phyloP scores from a whole-genome alignment of 2,113 vertebrate species.

The Spilogale gracilis region DNA sequence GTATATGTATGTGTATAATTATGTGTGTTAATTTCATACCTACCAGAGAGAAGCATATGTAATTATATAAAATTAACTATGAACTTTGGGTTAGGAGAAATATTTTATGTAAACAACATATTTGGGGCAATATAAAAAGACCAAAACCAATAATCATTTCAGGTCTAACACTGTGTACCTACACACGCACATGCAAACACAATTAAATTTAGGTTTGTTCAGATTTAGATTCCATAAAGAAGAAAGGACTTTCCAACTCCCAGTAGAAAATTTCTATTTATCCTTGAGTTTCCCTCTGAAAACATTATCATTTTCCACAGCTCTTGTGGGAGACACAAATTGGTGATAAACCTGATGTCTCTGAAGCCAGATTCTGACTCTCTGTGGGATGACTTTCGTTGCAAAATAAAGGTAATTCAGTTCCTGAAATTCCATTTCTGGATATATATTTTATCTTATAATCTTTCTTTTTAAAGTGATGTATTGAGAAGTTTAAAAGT shows the following conservation, averaged over 20 bases:
- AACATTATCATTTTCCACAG: background rate
- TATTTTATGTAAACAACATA: background rate
- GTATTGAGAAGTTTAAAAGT: background rate
- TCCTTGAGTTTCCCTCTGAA: background rate
- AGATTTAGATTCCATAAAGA: background rate
- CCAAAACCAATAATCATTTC: background rate
- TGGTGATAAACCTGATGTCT: background rate
- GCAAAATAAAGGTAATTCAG: slow-evolving; percentile 2
- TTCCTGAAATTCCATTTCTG: background rate
- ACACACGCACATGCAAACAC: background rate
- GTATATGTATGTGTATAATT: too few species aligned
- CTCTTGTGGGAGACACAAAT: background rate
- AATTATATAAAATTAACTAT: background rate
- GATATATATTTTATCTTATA: background rate
- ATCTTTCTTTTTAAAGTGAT: background rate
- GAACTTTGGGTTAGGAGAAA: background rate
- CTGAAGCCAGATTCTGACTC: background rate
- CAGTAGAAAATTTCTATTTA: background rate
- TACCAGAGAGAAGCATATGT: background rate
- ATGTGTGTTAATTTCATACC: too few species aligned
- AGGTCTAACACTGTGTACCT: background rate
- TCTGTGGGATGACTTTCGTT: background rate
- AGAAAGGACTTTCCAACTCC: background rate
- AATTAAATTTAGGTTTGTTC: background rate
- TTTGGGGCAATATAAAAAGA: background rate